These are phyloP conservation scores for Leptonema lineaticorne DNA, from an alignment of 1,140 invertebrate genomes.

Conservation along the genomic window DNA sequence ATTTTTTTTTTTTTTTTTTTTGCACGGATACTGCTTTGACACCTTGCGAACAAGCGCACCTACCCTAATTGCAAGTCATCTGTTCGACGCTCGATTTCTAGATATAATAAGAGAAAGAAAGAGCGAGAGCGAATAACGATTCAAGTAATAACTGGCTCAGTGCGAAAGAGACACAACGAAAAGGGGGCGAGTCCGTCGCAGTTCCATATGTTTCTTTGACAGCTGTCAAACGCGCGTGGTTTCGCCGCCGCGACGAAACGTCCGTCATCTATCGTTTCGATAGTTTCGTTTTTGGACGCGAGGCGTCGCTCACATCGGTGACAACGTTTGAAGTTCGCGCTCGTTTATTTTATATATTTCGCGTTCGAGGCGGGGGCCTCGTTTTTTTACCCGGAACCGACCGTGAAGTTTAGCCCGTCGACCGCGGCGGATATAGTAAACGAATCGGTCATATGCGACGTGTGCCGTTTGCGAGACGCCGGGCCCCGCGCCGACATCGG, in stretches of 20 bases:
- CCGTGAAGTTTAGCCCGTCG: not conserved
- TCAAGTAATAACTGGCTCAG: no score
- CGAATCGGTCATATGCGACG: not conserved
- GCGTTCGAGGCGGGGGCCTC: not conserved
- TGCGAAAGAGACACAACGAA: no score
- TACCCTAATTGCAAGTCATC: no score
- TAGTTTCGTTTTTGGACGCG: not conserved
- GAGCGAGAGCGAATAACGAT: no score
- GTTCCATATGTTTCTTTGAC: slow-evolving; percentile 9
- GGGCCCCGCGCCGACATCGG: not conserved
- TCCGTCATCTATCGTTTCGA: not conserved
- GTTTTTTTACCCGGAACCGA: not conserved
- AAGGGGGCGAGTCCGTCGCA: no score
- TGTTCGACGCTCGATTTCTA: no score
- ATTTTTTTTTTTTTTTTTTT: no score
- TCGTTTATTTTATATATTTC: not conserved
- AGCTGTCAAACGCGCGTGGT: slow-evolving; percentile 11
- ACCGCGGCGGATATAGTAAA: not conserved
- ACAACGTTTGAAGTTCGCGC: not conserved
- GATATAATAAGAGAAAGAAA: no score
- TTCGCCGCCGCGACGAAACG: not conserved
- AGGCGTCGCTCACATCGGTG: not conserved
- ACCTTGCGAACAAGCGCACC: no score
- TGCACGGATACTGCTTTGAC: no score
- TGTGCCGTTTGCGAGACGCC: not conserved